Conservation (phyloP, 2,888 invertebrate genomes). For the Clistopyga incitator region DNA sequence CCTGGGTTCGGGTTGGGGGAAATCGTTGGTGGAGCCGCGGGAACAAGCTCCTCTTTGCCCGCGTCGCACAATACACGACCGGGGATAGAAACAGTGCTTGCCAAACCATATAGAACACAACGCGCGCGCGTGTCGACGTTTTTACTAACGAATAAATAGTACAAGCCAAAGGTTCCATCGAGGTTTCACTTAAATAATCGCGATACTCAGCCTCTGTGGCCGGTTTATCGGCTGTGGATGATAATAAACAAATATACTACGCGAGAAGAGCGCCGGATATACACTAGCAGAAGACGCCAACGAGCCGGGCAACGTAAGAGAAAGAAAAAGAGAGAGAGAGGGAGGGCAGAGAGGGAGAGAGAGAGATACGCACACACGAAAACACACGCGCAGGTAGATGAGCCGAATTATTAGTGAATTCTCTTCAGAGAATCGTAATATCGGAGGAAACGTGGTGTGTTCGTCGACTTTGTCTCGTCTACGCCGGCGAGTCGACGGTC, state of each 20-base stretch:
- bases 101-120: slow-evolving; percentile 25
- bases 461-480: slow-evolving; percentile 51
- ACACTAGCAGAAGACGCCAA: slow-evolving; percentile 63
- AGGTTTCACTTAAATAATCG: neutral
- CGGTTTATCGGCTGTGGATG: slow-evolving; percentile 3
- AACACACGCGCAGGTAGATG: slow-evolving; percentile 29
- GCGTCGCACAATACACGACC: slow-evolving; percentile 17
- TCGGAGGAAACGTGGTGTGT: slow-evolving; percentile 64
- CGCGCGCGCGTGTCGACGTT: neutral
- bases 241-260: slow-evolving; percentile 24
- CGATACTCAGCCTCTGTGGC: neutral
- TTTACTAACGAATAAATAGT: neutral
- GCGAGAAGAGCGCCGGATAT: slow-evolving; percentile 2
- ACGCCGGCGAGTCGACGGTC: slow-evolving; percentile 29
- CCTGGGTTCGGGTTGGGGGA: slow-evolving; percentile 83
- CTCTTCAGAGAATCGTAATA: slow-evolving; percentile 30
- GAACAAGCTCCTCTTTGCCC: slow-evolving; percentile 53
- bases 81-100: slow-evolving; percentile 12
- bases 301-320: slow-evolving; percentile 57
- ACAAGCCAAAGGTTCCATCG: neutral
- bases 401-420: slow-evolving; percentile 30
- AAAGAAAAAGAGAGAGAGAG: slow-evolving; percentile 41
- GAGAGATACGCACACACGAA: slow-evolving; percentile 5
- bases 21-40: slow-evolving; percentile 76
- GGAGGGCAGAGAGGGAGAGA: neutral